These are phyloP conservation scores for Pycnomerus fuliginosus DNA, from an alignment of 2,888 invertebrate species.

Conservation along the genomic window DNA sequence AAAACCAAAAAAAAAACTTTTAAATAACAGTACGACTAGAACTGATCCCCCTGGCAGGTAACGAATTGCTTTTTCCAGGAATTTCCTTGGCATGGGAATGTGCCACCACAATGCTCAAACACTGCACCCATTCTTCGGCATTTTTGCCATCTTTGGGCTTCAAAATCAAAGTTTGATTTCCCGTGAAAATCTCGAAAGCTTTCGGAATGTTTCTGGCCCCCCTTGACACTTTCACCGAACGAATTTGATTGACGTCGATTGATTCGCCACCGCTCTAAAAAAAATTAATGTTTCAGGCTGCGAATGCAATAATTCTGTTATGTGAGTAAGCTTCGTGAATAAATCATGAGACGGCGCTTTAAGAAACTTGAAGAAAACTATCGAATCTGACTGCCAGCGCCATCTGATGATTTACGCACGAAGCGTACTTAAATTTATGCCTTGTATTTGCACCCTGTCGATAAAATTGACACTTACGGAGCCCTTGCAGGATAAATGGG, in stretches of 20 bases:
- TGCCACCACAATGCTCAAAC: slow-evolving; percentile 89
- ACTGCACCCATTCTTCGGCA: slow-evolving; percentile 96
- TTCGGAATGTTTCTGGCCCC: slow-evolving; percentile 91
- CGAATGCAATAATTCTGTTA: no score
- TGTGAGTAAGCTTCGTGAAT: no score
- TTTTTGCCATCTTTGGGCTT: slow-evolving; percentile 94
- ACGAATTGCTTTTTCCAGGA: slow-evolving; percentile 53
- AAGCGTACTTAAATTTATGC: no score
- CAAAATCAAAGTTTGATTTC: slow-evolving; percentile 86
- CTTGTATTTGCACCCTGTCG: not conserved
- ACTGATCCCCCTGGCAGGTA: slow-evolving; percentile 52
- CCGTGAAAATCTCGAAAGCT: slow-evolving; percentile 95
- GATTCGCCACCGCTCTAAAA: slow-evolving; percentile 78
- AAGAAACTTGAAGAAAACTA: no score
- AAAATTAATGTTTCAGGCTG: slow-evolving; percentile 10
- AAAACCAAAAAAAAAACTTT: slow-evolving; percentile 22
- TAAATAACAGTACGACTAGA: slow-evolving; percentile 51
- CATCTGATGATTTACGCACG: no score
- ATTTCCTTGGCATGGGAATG: slow-evolving; percentile 71
- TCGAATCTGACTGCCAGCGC: no score
- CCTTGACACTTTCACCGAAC: slow-evolving; percentile 90
- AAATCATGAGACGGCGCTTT: no score
- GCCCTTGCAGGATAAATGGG: slow-evolving; percentile 84
- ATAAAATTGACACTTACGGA: slow-evolving; percentile 60
- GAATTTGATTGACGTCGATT: slow-evolving; percentile 90